phyloP scores from a whole-genome alignment of 2,888 invertebrate genomes.

The Dione juno region DNA sequence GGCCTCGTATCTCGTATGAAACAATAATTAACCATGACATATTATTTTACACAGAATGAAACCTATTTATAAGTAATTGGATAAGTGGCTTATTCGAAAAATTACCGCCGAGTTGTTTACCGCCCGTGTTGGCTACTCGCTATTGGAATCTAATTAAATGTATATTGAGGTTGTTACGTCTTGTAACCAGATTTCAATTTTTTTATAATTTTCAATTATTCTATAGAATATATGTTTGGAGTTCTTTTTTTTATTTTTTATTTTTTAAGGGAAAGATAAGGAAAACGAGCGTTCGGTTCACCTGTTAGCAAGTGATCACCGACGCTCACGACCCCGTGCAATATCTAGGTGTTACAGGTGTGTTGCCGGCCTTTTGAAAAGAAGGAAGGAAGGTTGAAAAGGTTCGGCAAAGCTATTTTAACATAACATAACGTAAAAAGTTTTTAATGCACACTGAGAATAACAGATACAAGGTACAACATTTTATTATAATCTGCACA shows the following conservation, averaged over 20 bases:
- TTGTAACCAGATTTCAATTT: neutral
- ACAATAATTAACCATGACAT: neutral
- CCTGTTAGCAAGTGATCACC: neutral
- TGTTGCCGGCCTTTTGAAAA: neutral
- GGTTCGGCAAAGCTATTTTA: too few species aligned
- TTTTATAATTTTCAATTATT: neutral
- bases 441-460: too few species aligned
- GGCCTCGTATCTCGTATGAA: neutral
- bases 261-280: too few species aligned
- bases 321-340: neutral
- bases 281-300: neutral
- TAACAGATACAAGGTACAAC: too few species aligned
- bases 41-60: neutral
- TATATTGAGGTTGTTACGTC: neutral
- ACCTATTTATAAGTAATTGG: conserved; percentile 24
- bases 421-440: too few species aligned
- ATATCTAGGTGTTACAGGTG: neutral
- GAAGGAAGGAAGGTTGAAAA: too few species aligned
- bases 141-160: conserved; percentile 17
- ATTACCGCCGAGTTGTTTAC: conserved; percentile 18
- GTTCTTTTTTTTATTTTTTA: neutral
- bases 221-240: neutral
- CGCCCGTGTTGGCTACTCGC: neutral
- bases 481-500: too few species aligned
- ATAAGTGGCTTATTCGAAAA: conserved; percentile 20